These are phyloP conservation scores for Drosophila nr. perissopoda DNA, from an alignment of 2,888 invertebrate genomes.

Conservation along the genomic window DNA sequence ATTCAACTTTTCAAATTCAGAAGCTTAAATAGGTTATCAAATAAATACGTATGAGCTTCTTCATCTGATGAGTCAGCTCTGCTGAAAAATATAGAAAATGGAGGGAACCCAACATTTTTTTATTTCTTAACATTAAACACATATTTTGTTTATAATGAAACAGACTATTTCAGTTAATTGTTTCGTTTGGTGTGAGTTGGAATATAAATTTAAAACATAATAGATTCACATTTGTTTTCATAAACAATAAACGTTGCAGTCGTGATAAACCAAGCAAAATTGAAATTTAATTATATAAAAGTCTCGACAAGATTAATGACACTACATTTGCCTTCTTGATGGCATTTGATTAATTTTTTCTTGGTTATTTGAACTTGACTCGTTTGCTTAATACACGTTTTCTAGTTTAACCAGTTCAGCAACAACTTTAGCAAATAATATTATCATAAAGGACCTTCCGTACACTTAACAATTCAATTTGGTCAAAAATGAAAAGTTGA, in stretches of 20 bases:
- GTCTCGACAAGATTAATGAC: background rate
- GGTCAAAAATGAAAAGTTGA: conserved; percentile 18
- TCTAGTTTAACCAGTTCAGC: conserved; percentile 40
- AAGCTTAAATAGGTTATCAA: background rate
- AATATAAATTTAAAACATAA: background rate
- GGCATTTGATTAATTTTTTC: background rate
- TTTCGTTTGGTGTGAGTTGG: background rate
- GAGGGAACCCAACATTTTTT: background rate
- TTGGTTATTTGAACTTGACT: background rate
- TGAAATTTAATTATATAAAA: conserved; percentile 6
- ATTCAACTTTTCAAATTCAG: background rate
- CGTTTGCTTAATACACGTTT: conserved; percentile 1
- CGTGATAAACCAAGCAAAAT: background rate
- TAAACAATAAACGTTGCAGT: background rate
- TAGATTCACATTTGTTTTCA: background rate
- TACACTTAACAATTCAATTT: conserved; percentile 51
- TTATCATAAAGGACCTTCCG: conserved; percentile 18
- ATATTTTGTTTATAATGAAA: background rate
- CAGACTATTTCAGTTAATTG: no score
- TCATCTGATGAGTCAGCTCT: background rate
- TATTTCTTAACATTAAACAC: background rate
- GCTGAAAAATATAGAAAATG: no score
- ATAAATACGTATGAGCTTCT: background rate
- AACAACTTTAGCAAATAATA: conserved; percentile 42
- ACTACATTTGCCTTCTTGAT: conserved; percentile 4